Percentiles rank a stretch among this genome's conserved stretches.
These are phyloP conservation scores for Glossophaga mutica DNA, from an alignment of 2,797 vertebrate genomes.

Conservation along the genomic window DNA sequence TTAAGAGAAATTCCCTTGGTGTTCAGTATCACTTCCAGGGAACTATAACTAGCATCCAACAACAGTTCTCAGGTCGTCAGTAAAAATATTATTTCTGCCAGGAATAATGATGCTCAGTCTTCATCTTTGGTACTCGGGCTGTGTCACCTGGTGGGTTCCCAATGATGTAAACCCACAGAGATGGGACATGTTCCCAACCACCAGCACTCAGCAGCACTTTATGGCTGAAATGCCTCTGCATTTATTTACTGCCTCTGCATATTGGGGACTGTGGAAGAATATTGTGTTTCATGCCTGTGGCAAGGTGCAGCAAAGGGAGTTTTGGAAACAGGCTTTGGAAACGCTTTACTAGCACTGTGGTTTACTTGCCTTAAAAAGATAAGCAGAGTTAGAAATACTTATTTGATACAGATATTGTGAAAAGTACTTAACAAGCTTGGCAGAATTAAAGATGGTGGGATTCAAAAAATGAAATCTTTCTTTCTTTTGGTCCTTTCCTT, in stretches of 20 bases:
- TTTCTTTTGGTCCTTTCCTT: neutral
- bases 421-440: neutral
- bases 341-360: neutral
- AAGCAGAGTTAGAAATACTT: neutral
- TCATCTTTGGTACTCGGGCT: neutral
- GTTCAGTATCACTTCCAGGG: constrained; percentile 47
- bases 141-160: neutral
- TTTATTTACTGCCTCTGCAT: neutral
- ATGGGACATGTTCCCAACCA: neutral
- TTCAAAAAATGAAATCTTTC: neutral
- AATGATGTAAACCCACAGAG: neutral
- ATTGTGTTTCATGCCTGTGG: neutral
- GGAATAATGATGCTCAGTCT: constrained; percentile 1
- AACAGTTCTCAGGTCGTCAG: neutral
- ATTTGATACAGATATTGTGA: neutral
- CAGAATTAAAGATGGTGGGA: neutral
- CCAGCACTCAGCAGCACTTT: neutral
- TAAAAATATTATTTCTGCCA: constrained; percentile 28
- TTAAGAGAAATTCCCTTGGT: constrained; percentile 52
- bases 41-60: neutral
- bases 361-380: constrained; percentile 11
- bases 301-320: neutral
- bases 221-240: neutral
- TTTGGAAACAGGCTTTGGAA: neutral
- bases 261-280: neutral